These are phyloP conservation scores for Muraenolepis orangiensis DNA, from an alignment of 2,797 vertebrate genomes.

Conservation along the genomic window DNA sequence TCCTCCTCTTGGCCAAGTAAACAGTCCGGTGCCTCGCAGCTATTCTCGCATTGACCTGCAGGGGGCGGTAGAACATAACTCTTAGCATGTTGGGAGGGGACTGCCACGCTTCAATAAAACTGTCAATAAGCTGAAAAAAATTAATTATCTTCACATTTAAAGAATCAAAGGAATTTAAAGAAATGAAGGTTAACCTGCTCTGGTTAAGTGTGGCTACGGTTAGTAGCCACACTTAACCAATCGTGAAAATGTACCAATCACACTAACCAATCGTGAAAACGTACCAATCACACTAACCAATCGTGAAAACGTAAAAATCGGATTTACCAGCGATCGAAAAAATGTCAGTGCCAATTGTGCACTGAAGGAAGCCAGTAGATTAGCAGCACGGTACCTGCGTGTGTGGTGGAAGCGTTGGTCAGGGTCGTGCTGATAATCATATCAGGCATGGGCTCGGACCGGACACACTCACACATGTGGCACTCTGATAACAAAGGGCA, in stretches of 20 bases:
- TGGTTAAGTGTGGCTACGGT: neutral
- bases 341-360: neutral
- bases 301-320: neutral
- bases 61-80: slow-evolving; percentile 36
- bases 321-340: neutral
- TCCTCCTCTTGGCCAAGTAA: slow-evolving; percentile 84
- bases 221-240: neutral
- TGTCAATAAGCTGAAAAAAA: neutral
- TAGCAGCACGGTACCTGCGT: slow-evolving; percentile 73
- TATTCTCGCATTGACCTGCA: slow-evolving; percentile 77
- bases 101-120: neutral
- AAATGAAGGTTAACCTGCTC: neutral
- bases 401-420: slow-evolving; percentile 54
- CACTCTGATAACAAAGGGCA: slow-evolving; percentile 70
- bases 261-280: neutral
- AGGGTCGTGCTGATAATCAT: slow-evolving; percentile 63
- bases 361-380: neutral
- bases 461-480: slow-evolving; percentile 76
- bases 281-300: too few species aligned
- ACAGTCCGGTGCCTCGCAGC: slow-evolving; percentile 81
- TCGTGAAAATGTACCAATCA: neutral
- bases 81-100: slow-evolving; percentile 4
- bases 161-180: neutral
- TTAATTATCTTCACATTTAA: neutral
- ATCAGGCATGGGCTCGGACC: slow-evolving; percentile 68